phyloP scores from a whole-genome alignment of 2,113 vertebrate genomes.

The Herpetotheres cachinnans region DNA sequence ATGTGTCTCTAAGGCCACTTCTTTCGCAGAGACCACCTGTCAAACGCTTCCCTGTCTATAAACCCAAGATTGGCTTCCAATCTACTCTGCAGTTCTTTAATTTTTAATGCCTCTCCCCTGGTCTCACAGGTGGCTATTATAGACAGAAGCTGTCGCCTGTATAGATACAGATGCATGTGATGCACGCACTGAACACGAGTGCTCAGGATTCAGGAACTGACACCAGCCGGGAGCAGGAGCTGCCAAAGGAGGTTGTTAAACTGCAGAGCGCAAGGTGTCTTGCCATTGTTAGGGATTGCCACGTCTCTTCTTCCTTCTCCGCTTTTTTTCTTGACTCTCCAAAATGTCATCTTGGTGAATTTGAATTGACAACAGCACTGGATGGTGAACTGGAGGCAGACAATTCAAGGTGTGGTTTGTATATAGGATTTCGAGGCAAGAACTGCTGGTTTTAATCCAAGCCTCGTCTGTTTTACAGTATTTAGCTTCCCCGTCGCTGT shows the following conservation, averaged over 20 bases:
- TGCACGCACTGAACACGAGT: background rate
- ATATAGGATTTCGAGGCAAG: background rate
- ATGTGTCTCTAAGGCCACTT: slow-evolving; percentile 79
- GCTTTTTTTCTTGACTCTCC: background rate
- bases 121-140: slow-evolving; percentile 68
- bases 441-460: background rate
- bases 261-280: background rate
- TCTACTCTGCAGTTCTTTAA: slow-evolving; percentile 69
- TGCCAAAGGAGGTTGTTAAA: slow-evolving; percentile 31
- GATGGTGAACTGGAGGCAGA: background rate
- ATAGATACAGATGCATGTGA: slow-evolving; percentile 52
- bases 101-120: slow-evolving; percentile 75
- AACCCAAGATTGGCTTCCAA: slow-evolving; percentile 66
- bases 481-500: background rate
- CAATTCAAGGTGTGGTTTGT: background rate
- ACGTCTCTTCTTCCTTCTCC: background rate
- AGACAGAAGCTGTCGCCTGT: slow-evolving; percentile 58
- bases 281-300: background rate
- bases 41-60: slow-evolving; percentile 74
- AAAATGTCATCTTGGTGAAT: background rate
- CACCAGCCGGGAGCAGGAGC: background rate
- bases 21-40: slow-evolving; percentile 77
- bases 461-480: background rate
- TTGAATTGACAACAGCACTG: background rate
- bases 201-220: background rate